Conservation (phyloP, 2,797 vertebrate genomes). For the Cuniculus paca region DNA sequence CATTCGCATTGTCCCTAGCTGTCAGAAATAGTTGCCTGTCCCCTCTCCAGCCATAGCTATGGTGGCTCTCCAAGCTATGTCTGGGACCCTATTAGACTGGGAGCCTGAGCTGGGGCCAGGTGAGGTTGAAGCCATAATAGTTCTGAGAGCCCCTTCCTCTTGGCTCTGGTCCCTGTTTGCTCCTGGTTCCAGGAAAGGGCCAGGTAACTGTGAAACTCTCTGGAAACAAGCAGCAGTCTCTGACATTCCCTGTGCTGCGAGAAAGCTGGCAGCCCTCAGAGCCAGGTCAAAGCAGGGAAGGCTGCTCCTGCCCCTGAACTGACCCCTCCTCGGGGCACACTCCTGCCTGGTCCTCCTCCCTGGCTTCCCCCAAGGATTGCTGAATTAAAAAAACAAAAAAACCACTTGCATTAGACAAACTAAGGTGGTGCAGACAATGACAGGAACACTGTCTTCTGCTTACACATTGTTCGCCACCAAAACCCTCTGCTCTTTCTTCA, state of each 20-base stretch:
- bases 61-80: not conserved
- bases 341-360: not conserved
- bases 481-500: not conserved
- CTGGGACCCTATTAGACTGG: not conserved
- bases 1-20: not conserved
- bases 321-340: not conserved
- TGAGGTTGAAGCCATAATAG: not conserved
- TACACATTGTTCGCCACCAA: not conserved
- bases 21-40: not conserved
- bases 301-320: not conserved
- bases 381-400: not conserved
- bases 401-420: not conserved
- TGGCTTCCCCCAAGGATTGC: not conserved
- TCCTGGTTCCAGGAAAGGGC: not conserved
- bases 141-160: not conserved
- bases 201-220: not conserved
- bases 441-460: not conserved
- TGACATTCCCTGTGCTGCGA: rapidly evolving
- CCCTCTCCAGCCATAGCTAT: not conserved
- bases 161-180: not conserved
- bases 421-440: too few relatives aligned
- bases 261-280: not conserved
- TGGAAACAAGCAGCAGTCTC: not conserved
- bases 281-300: not conserved
- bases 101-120: not conserved